Evolutionary conservation across 2,888 invertebrate genomes (phyloP).

Genomic region (Heliconius cydno): DNA sequence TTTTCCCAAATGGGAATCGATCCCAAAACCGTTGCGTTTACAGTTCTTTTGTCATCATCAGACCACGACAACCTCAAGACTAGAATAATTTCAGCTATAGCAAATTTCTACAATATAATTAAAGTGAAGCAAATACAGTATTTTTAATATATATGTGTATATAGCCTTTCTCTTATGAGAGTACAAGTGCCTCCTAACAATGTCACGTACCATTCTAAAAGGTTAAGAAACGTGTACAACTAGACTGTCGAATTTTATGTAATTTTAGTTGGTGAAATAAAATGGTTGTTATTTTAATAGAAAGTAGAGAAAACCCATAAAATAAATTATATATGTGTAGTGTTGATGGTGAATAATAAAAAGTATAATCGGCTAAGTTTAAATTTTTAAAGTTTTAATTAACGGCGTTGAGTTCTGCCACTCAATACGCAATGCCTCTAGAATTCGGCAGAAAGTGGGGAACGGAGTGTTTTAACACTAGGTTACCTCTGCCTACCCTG

Average conservation of each 20-base stretch:
- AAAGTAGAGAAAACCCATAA: too few species aligned
- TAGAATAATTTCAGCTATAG: background rate
- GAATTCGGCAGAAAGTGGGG: too few species aligned
- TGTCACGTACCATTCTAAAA: slow-evolving; percentile 40
- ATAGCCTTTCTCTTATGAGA: slow-evolving; percentile 21
- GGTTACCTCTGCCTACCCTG: too few species aligned
- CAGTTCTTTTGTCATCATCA: background rate
- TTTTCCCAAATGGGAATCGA: background rate
- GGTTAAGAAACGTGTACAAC: slow-evolving; percentile 31
- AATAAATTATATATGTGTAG: too few species aligned
- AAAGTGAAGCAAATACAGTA: slow-evolving; percentile 3
- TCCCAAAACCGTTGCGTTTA: background rate
- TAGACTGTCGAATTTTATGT: slow-evolving; percentile 28
- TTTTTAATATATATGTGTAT: background rate
- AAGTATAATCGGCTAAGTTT: too few species aligned
- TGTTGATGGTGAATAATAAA: too few species aligned
- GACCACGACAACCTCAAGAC: background rate
- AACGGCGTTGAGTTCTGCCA: too few species aligned
- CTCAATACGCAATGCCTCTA: too few species aligned
- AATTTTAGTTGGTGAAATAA: background rate
- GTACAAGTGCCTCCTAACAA: slow-evolving; percentile 29
- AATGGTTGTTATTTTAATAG: slow-evolving; percentile 1
- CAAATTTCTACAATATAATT: background rate
- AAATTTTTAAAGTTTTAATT: too few species aligned
- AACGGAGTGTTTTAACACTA: too few species aligned